Evolutionary conservation across 1,140 invertebrate genomes (phyloP).

Genomic region (Orussus abietinus): DNA sequence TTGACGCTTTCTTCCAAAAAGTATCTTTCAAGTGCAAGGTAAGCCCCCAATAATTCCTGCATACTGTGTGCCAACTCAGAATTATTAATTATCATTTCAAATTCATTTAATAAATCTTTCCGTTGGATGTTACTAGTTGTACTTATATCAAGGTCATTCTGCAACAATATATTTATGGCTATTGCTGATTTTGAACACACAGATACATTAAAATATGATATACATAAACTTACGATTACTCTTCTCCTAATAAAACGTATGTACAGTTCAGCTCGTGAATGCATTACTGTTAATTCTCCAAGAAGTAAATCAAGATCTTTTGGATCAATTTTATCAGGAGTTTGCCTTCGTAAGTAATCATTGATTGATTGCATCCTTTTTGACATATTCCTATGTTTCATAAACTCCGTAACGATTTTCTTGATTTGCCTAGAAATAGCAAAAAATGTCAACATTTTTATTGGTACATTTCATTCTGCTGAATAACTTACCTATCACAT

Average conservation of each 20-base stretch:
- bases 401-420: constrained; percentile 74
- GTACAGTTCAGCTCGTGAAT: constrained; percentile 87
- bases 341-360: constrained; percentile 54
- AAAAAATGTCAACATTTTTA: constrained; percentile 3
- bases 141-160: constrained; percentile 70
- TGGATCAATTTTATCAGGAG: constrained; percentile 67
- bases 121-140: constrained; percentile 56
- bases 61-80: constrained; percentile 79
- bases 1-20: constrained; percentile 94
- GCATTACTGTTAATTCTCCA: constrained; percentile 87
- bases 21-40: constrained; percentile 91
- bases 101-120: constrained; percentile 54
- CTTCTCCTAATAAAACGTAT: constrained; percentile 81
- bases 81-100: constrained; percentile 69
- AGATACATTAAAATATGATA: constrained; percentile 11
- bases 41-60: constrained; percentile 87
- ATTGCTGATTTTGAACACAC: too few species aligned
- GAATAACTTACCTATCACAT: constrained; percentile 77
- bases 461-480: constrained; percentile 25
- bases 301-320: constrained; percentile 86
- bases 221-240: constrained; percentile 61
- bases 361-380: constrained; percentile 64
- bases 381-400: constrained; percentile 67
- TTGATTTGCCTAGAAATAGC: constrained; percentile 40
- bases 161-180: constrained; percentile 25